A percentile compares a stretch with the other conserved stretches of the same genome.
These are phyloP conservation scores for Emys orbicularis DNA, from an alignment of 2,797 vertebrate species.

Conservation along the genomic window DNA sequence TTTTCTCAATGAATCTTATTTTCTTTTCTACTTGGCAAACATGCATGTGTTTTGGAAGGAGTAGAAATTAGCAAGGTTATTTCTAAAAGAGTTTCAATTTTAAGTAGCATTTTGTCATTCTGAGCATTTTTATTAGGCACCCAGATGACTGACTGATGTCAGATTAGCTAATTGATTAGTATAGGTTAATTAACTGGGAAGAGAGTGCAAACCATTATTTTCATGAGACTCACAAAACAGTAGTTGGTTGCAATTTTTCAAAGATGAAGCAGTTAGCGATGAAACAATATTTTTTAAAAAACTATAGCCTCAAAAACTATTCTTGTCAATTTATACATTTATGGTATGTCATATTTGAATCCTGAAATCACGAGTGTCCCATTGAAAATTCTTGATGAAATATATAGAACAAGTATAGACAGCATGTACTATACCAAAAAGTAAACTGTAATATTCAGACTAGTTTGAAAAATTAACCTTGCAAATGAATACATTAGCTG, in stretches of 20 bases:
- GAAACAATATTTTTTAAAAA: conserved; percentile 26
- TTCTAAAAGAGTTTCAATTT: conserved; percentile 46
- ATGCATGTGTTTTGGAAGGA: conserved; percentile 20
- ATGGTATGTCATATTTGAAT: conserved; percentile 27
- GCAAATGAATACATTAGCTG: conserved; percentile 44
- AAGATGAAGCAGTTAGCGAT: neutral
- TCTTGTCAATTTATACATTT: conserved; percentile 5
- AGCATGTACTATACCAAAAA: neutral
- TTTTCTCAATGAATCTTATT: conserved; percentile 11
- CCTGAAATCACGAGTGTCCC: conserved; percentile 34
- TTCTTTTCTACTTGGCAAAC: conserved; percentile 46
- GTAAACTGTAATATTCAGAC: conserved; percentile 18
- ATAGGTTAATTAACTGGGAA: conserved; percentile 52
- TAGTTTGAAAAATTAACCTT: conserved; percentile 40
- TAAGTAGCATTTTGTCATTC: conserved; percentile 41
- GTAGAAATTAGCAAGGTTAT: conserved; percentile 51
- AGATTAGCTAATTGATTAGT: neutral
- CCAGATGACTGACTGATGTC: conserved; percentile 26
- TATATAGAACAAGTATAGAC: neutral
- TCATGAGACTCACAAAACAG: neutral
- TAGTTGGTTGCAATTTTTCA: conserved; percentile 17
- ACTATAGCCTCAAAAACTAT: conserved; percentile 37
- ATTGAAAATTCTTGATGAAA: conserved; percentile 54
- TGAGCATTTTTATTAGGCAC: conserved; percentile 48
- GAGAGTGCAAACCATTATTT: conserved; percentile 16